Evolutionary conservation across 2,888 invertebrate genomes (phyloP).

Genomic region (Acrobeloides nanus): DNA sequence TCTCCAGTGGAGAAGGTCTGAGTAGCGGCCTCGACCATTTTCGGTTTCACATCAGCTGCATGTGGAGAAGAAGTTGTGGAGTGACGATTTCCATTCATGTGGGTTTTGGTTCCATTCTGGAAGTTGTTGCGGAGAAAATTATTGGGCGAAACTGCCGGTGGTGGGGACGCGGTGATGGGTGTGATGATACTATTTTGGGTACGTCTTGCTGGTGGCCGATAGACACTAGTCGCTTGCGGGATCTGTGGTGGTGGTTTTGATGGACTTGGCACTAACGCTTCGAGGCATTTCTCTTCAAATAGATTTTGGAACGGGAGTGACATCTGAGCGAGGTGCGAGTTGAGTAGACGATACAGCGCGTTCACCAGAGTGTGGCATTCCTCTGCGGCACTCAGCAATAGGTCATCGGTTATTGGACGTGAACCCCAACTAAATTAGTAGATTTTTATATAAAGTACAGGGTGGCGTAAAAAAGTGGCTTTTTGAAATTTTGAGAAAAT

Average conservation of each 20-base stretch:
- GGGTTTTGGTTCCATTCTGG: background rate
- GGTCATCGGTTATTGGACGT: constrained; percentile 46
- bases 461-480: too few species aligned
- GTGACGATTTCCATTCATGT: constrained; percentile 1
- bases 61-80: constrained; percentile 7
- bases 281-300: constrained; percentile 39
- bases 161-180: constrained; percentile 9
- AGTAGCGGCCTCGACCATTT: constrained; percentile 42
- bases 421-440: constrained; percentile 41
- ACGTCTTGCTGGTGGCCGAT: constrained; percentile 16
- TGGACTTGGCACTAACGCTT: constrained; percentile 39
- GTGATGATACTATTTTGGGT: too few species aligned
- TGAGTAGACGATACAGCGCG: constrained; percentile 42
- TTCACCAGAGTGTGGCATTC: constrained; percentile 46
- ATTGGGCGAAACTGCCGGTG: constrained; percentile 10
- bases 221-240: too few species aligned
- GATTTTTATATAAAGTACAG: background rate
- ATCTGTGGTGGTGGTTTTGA: constrained; percentile 39
- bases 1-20: constrained; percentile 53
- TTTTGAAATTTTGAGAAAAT: too few species aligned
- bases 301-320: constrained; percentile 39
- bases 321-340: constrained; percentile 42
- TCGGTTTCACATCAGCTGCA: constrained; percentile 17
- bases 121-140: constrained; percentile 7
- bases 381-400: constrained; percentile 42